A percentile compares a stretch with the other conserved stretches of the same genome.
These are phyloP conservation scores for Trachymyrmex cornetzi DNA, from an alignment of 1,140 invertebrate species.

Conservation along the genomic window DNA sequence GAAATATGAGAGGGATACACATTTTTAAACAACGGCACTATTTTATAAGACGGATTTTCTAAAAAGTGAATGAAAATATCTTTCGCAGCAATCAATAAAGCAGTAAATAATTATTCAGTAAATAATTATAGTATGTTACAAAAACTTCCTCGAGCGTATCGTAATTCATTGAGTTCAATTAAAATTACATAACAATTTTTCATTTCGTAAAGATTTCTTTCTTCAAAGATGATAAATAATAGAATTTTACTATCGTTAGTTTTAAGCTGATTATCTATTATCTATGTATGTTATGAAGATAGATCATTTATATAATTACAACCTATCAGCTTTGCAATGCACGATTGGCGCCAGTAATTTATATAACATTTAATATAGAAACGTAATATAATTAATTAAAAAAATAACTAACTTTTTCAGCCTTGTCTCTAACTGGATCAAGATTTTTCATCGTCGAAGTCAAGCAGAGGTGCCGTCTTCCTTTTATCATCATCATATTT, in stretches of 20 bases:
- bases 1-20: background rate
- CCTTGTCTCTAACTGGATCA: background rate
- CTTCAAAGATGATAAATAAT: background rate
- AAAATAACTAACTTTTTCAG: constrained; percentile 22
- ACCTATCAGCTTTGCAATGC: background rate
- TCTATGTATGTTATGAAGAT: background rate
- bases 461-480: background rate
- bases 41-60: background rate
- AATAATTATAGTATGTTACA: too few species aligned
- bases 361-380: constrained; percentile 16
- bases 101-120: background rate
- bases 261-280: background rate
- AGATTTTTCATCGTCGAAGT: background rate
- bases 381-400: background rate
- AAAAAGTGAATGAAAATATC: background rate
- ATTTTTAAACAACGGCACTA: background rate
- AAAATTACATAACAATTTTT: background rate
- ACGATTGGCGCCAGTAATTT: background rate
- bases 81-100: background rate
- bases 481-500: constrained; percentile 31
- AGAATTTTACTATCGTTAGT: constrained; percentile 12
- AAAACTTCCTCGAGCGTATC: background rate
- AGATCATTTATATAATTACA: constrained; percentile 22
- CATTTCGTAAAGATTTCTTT: background rate
- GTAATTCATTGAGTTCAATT: constrained; percentile 1